Evolutionary conservation across 2,888 invertebrate genomes (phyloP).

Genomic region (Phoenoteleia sp.): DNA sequence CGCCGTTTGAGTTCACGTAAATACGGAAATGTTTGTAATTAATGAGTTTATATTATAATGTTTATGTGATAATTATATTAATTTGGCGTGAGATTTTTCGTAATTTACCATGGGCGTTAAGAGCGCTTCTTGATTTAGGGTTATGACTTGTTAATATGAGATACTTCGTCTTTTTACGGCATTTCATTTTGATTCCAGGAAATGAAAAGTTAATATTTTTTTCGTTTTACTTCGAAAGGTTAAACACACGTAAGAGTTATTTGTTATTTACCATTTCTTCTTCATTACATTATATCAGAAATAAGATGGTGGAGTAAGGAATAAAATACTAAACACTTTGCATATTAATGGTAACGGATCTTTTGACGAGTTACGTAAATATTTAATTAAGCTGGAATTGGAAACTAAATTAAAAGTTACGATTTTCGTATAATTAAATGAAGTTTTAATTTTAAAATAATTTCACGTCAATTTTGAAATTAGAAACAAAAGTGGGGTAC

Average conservation of each 20-base stretch:
- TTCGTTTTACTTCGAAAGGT: constrained; percentile 1
- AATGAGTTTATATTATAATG: constrained; percentile 59
- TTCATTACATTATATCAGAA: constrained; percentile 9
- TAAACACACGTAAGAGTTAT: constrained; percentile 6
- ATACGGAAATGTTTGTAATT: constrained; percentile 65
- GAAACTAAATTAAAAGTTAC: neutral
- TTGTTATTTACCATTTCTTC: constrained; percentile 22
- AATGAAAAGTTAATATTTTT: constrained; percentile 8
- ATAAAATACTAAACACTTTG: constrained; percentile 18
- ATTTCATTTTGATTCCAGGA: constrained; percentile 15
- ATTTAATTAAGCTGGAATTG: neutral
- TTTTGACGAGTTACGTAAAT: constrained; percentile 16
- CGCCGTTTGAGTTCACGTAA: constrained; percentile 58
- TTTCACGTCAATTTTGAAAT: too few relatives aligned
- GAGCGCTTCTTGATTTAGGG: constrained; percentile 45
- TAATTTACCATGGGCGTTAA: constrained; percentile 54
- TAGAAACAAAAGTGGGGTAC: too few relatives aligned
- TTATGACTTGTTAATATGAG: constrained; percentile 29
- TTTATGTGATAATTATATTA: constrained; percentile 64
- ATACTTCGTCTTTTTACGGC: constrained; percentile 19
- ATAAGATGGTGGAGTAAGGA: neutral
- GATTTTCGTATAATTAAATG: too few relatives aligned
- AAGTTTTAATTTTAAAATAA: too few relatives aligned
- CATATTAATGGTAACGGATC: neutral
- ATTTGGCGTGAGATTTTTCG: constrained; percentile 64